Percentiles rank a stretch among this genome's conserved stretches.
Evolutionary conservation across 2,797 vertebrate species (phyloP).

Genomic region (Stomatorhinus walkeri): DNA sequence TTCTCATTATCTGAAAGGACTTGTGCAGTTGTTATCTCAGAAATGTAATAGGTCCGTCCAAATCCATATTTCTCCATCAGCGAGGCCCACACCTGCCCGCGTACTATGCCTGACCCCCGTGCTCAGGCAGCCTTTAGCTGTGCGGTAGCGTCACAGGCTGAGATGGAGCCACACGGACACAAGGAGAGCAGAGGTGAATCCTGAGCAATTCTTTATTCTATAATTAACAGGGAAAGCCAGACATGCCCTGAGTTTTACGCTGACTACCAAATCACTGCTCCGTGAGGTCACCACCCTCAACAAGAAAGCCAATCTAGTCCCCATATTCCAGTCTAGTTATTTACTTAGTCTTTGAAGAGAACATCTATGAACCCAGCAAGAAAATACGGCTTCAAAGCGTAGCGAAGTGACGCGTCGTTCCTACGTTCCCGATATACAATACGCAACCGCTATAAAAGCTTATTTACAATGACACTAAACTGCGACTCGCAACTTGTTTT

Average conservation of each 20-base stretch:
- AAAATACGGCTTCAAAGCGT: slow-evolving; percentile 45
- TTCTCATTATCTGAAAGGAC: slow-evolving; percentile 15
- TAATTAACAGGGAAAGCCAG: slow-evolving; percentile 30
- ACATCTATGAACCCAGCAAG: slow-evolving; percentile 37
- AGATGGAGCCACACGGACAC: slow-evolving; percentile 27
- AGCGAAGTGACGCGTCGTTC: slow-evolving; percentile 50
- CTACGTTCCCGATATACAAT: slow-evolving; percentile 57
- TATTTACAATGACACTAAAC: slow-evolving; percentile 51
- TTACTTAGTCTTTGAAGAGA: slow-evolving; percentile 32
- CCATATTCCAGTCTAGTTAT: slow-evolving; percentile 31
- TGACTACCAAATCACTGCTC: background rate
- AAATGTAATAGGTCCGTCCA: slow-evolving; percentile 20
- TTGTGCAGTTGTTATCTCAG: slow-evolving; percentile 1
- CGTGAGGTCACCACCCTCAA: slow-evolving; percentile 9
- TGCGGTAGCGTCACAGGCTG: slow-evolving; percentile 29
- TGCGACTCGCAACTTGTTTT: slow-evolving; percentile 40
- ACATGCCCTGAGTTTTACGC: background rate
- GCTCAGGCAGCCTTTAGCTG: slow-evolving; percentile 27
- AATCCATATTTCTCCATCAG: slow-evolving; percentile 27
- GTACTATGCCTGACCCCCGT: slow-evolving; percentile 54
- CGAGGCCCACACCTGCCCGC: slow-evolving; percentile 27
- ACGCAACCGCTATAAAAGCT: slow-evolving; percentile 59
- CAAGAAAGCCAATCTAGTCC: slow-evolving; percentile 15
- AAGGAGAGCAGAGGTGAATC: slow-evolving; percentile 23
- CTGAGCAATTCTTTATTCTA: slow-evolving; percentile 23